Evolutionary conservation across 2,797 vertebrate species (phyloP).

Genomic region (Crossoptilon crossoptilon): DNA sequence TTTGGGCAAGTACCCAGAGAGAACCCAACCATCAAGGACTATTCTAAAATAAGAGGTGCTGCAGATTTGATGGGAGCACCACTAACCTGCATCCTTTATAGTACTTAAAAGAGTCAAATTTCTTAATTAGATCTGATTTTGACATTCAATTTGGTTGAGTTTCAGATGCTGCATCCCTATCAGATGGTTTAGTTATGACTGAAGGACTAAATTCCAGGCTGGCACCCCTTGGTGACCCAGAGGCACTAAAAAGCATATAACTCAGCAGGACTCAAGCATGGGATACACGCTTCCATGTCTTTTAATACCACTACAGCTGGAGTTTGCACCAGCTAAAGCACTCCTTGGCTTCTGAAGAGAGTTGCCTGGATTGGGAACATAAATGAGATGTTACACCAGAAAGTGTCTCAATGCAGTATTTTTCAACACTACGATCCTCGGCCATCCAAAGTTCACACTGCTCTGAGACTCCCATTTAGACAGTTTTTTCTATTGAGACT

Average conservation of each 20-base stretch:
- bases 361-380: fast-evolving
- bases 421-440: neutral
- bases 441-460: fast-evolving
- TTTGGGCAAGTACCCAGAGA: neutral
- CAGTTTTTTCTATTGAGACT: fast-evolving
- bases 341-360: fast-evolving
- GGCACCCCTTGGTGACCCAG: neutral
- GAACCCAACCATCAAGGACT: neutral
- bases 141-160: fast-evolving
- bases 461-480: fast-evolving
- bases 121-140: neutral
- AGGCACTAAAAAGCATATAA: neutral
- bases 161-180: neutral
- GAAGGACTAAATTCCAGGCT: neutral
- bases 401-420: neutral
- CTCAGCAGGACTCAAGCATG: fast-evolving
- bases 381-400: neutral
- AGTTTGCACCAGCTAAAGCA: neutral
- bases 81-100: neutral
- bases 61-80: neutral
- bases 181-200: neutral
- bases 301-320: fast-evolving
- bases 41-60: neutral
- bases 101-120: neutral
- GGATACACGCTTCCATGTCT: neutral